Conservation (phyloP, 2,797 vertebrate genomes). For the Sebastes trivittatus region DNA sequence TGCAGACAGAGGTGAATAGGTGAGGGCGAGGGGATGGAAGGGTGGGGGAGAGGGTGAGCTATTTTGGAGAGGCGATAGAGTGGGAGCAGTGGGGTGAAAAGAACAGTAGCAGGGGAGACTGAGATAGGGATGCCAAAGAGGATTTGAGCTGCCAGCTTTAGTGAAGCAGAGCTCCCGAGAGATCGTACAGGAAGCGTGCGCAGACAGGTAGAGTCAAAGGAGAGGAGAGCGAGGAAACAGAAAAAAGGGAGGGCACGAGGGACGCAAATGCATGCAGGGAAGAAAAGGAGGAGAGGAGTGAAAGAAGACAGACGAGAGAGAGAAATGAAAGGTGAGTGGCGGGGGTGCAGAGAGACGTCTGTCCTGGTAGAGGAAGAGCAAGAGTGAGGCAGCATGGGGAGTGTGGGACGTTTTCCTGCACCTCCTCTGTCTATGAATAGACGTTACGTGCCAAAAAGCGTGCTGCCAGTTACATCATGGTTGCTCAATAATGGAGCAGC, state of each 20-base stretch:
- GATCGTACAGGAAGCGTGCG: slow-evolving; percentile 21
- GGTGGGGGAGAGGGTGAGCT: slow-evolving; percentile 9
- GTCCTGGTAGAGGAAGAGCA: slow-evolving; percentile 32
- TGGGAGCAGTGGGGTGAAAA: slow-evolving; percentile 71
- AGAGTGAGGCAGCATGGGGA: slow-evolving; percentile 54
- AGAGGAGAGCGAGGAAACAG: slow-evolving; percentile 5
- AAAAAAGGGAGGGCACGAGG: slow-evolving; percentile 4
- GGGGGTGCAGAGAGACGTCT: slow-evolving; percentile 32
- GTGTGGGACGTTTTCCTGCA: slow-evolving; percentile 58
- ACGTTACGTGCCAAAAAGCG: slow-evolving; percentile 78
- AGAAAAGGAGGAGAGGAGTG: not conserved
- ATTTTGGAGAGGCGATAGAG: slow-evolving; percentile 61
- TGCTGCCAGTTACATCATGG: slow-evolving; percentile 81
- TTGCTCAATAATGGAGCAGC: slow-evolving; percentile 82
- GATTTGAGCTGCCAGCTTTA: slow-evolving; percentile 63
- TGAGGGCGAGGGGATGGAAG: slow-evolving; percentile 5
- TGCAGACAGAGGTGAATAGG: slow-evolving; percentile 32
- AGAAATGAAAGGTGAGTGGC: slow-evolving; percentile 42
- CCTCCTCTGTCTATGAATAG: slow-evolving; percentile 80
- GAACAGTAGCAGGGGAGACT: slow-evolving; percentile 47
- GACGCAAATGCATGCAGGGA: slow-evolving; percentile 1
- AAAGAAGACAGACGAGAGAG: slow-evolving; percentile 12
- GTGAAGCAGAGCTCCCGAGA: slow-evolving; percentile 54
- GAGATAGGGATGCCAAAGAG: slow-evolving; percentile 66
- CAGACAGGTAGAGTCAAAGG: slow-evolving; percentile 52